These are phyloP conservation scores for Cyphomyrus discorhynchus DNA, from an alignment of 2,113 vertebrate genomes.

Conservation along the genomic window DNA sequence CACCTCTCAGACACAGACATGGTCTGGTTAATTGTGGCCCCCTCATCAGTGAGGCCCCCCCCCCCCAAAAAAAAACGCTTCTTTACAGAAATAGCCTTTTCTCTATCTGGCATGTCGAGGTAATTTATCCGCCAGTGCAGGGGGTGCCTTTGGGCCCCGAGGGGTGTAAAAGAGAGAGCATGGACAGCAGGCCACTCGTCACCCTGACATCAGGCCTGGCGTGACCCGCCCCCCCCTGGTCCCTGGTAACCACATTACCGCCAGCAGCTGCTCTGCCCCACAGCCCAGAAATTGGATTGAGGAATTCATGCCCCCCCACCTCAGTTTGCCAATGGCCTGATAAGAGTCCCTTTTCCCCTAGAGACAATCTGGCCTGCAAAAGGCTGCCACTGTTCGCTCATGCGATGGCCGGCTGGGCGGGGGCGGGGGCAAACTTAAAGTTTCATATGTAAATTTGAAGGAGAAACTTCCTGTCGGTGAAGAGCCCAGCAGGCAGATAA, in stretches of 20 bases:
- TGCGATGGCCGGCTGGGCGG: neutral
- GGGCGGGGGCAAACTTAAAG: constrained; percentile 58
- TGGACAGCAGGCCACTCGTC: constrained; percentile 50
- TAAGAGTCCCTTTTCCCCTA: constrained; percentile 64
- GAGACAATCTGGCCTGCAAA: constrained; percentile 71
- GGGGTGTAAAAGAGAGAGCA: constrained; percentile 44
- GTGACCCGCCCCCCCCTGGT: constrained; percentile 73
- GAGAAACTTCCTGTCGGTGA: constrained; percentile 81
- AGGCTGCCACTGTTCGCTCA: constrained; percentile 59
- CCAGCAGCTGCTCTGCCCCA: constrained; percentile 84
- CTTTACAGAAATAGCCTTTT: constrained; percentile 39
- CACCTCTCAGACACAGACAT: neutral
- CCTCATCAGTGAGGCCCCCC: constrained; percentile 48
- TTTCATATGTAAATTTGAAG: constrained; percentile 96
- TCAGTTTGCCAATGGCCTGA: constrained; percentile 56
- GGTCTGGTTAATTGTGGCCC: neutral
- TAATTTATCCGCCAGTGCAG: constrained; percentile 23
- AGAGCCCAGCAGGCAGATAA: constrained; percentile 77
- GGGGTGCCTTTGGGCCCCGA: constrained; percentile 40
- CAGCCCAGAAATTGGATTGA: constrained; percentile 83
- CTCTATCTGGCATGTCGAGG: neutral
- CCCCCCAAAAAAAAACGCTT: constrained; percentile 17
- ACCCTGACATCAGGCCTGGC: constrained; percentile 61
- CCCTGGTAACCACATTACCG: constrained; percentile 84
- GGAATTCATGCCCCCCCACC: constrained; percentile 76